phyloP scores from a whole-genome alignment of 1,140 invertebrate genomes.

The Drosophila miranda region DNA sequence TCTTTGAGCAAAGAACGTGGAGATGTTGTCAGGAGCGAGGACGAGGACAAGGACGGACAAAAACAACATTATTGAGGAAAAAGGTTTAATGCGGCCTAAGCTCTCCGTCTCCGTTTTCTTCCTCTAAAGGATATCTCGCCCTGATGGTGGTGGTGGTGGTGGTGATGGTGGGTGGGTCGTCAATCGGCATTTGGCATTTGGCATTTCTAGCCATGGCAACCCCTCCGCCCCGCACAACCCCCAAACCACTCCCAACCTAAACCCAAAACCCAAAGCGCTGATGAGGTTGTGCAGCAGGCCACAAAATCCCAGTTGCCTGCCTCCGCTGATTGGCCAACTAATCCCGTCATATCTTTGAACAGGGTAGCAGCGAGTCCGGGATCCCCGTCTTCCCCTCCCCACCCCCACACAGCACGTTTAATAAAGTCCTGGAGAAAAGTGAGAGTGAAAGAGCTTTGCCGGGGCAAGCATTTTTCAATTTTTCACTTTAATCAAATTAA shows the following conservation, averaged over 20 bases:
- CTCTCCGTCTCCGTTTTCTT: constrained; percentile 13
- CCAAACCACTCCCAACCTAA: too few species aligned
- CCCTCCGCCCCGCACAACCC: background rate
- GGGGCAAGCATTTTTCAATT: constrained; percentile 65
- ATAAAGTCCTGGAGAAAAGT: constrained; percentile 32
- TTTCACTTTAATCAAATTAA: constrained; percentile 82
- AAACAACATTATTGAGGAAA: constrained; percentile 63
- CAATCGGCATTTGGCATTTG: constrained; percentile 50
- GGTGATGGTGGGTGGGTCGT: constrained; percentile 11
- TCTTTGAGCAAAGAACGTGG: constrained; percentile 30
- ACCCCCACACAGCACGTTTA: constrained; percentile 18
- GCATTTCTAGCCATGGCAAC: constrained; percentile 70
- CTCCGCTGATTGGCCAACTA: constrained; percentile 68
- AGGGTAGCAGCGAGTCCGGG: constrained; percentile 3
- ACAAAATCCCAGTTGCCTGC: constrained; percentile 51
- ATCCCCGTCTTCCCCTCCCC: background rate
- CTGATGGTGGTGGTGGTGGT: too few species aligned
- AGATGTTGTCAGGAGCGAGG: constrained; percentile 7
- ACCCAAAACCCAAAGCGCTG: background rate
- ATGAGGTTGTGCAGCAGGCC: constrained; percentile 55
- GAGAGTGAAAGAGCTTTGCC: constrained; percentile 44
- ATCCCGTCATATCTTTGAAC: constrained; percentile 53
- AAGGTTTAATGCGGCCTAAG: constrained; percentile 76
- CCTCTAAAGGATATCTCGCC: too few species aligned
- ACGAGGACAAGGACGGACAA: constrained; percentile 35